Evolutionary conservation across 2,797 vertebrate species (phyloP).

Genomic region (Lacerta viridis): DNA sequence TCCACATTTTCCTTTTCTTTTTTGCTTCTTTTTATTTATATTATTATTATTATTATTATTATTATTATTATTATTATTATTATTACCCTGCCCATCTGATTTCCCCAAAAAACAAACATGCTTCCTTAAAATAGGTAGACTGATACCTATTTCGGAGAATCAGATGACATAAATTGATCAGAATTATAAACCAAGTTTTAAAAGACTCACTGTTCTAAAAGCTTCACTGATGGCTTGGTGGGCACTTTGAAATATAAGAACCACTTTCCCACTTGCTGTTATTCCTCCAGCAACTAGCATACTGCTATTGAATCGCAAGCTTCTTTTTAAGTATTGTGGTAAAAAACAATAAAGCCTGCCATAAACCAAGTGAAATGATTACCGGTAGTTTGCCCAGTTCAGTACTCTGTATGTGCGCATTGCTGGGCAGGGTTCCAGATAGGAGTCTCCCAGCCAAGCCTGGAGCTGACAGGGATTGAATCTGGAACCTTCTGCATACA

Average conservation of each 20-base stretch:
- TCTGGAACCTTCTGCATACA: neutral
- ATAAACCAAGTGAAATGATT: neutral
- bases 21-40: neutral
- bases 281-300: neutral
- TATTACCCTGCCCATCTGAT: no score
- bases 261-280: neutral
- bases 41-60: no score
- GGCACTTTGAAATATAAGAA: neutral
- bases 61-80: no score
- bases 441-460: neutral
- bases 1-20: neutral
- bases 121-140: constrained; percentile 37
- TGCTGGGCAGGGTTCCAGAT: neutral
- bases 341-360: no score
- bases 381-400: neutral
- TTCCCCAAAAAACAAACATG: neutral
- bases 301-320: neutral
- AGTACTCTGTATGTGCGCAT: neutral
- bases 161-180: neutral
- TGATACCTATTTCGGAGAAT: constrained; percentile 25
- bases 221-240: neutral
- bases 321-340: neutral
- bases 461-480: neutral
- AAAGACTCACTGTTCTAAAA: neutral
- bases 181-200: neutral